Evolutionary conservation across 2,113 vertebrate species (phyloP), one percentile per base, ranked within the genome.

Genomic region (Prunella himalayana): DNA sequence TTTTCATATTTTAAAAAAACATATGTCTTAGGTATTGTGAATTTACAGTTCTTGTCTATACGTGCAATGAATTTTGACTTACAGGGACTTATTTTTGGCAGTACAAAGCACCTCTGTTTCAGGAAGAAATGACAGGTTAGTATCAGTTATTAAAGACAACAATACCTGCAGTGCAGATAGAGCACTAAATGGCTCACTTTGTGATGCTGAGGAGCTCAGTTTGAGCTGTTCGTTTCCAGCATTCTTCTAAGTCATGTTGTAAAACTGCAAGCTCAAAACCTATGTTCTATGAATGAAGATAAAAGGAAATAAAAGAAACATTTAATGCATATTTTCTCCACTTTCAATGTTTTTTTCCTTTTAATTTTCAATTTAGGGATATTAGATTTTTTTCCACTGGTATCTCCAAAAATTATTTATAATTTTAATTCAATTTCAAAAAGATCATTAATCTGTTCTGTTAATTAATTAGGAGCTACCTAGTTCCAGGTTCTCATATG

Each of bases 251-350:
- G 11, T 1, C 28, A 17, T 7, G 15, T 4, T 60, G 8, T 23
- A 78, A 81, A 72, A 37, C 8, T 9, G 27, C 70, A 75, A 68
- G 28, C 15, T 72, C 37, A 85, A 79, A 91, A 61, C 11, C 2
- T 31, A 7, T 63, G 15, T 63, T 69, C 4, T 9, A 33, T 11
- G 20, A 50, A 50, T 19, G 1, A 10, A 17, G 23, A 15, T 24
- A 22, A 45, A 39, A 11, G 1, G 15, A 31, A 23, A 53, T 3
- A 24, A 39, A 76, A 30, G 1, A 15, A 77, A 44, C 0, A 0
- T 27, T 77, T 60, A 21, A 59, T 22, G 30, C 1, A 8, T 51
- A 18, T 84, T 81, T 80, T 70, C 37, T 69, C 13, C 7, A 51
- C 11, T 2, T 90, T 61, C 16, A 28, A 2, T 47, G 7, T 0